Percentiles rank a stretch among this genome's conserved stretches.
phyloP scores from a whole-genome alignment of 2,888 invertebrate genomes.

The Drymonia ruficornis region DNA sequence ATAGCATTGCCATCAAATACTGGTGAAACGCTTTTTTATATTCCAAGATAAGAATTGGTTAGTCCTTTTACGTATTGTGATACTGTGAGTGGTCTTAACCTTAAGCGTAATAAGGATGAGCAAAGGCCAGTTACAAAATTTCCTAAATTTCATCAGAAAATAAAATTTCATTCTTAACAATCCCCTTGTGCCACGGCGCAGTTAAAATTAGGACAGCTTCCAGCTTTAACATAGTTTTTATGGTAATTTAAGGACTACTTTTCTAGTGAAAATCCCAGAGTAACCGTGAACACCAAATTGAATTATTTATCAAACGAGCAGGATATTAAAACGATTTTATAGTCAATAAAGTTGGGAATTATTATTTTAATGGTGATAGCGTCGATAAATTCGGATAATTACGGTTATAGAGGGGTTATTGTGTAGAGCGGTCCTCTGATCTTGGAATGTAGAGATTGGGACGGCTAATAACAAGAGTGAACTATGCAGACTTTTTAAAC shows the following conservation, averaged over 20 bases:
- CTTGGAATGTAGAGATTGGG: conserved; percentile 2
- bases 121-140: background rate
- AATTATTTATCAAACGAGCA: conserved; percentile 73
- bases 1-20: too few species aligned
- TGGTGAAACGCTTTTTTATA: too few species aligned
- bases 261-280: conserved; percentile 7
- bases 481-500: too few species aligned
- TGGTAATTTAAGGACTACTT: conserved; percentile 1
- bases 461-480: background rate
- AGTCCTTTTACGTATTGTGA: too few species aligned
- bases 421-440: conserved; percentile 39
- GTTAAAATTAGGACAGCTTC: background rate
- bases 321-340: conserved; percentile 77
- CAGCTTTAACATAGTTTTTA: background rate
- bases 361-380: conserved; percentile 79
- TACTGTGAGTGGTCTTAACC: background rate
- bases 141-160: background rate
- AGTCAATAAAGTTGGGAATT: conserved; percentile 73
- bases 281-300: conserved; percentile 58
- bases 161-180: background rate
- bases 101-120: too few species aligned
- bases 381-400: conserved; percentile 67
- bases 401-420: conserved; percentile 55
- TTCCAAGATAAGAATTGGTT: too few species aligned
- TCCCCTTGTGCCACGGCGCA: background rate